Base-by-base conservation (phyloP, 2,797 vertebrate genomes). In the Clarias pachynema region DNA sequence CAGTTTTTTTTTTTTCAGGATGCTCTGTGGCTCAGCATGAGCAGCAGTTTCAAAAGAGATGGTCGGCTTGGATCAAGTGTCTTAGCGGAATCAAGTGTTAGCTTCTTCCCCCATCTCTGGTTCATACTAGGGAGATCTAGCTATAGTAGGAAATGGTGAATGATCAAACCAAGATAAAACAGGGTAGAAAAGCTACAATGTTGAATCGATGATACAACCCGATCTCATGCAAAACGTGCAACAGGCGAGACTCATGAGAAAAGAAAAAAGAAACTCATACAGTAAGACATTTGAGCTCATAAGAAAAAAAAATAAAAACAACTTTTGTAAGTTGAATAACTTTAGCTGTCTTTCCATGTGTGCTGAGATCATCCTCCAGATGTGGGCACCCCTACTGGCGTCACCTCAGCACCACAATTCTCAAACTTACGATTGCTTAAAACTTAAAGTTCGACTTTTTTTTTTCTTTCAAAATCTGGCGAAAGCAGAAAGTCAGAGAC, bases 401-500 rank as follows among this genome's bases (percentile, higher is more conserved):
- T 74, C 70, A 73, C 70, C 70, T 74, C 72, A 74, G 72, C 72
- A 75, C 44, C 6, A 56, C 26, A 75, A 56, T 56, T 8, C 72
- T 56, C 14, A 15, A 44, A 37, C 29, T 24, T 34, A 22, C 4
- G 24, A 22, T 12, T 31, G 8, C 16, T 31, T 26, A 22, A 57
- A n/a, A 2, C 1, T n/a, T 1, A 24, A 40, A 70, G 22, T 56
- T 18, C 6, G 31, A 20, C 0, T 0, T 26, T 31, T 56, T 56
- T 74, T 44, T 65, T 24, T n/a, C 31, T 69, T 69, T 49, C 3
- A 75, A 56, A 57, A 22, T 77, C 29, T 77, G 53, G 4, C 56
- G 7, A 34, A 74, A 74, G 72, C 72, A 59, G 57, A 24, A 14
- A 34, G 20, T 12, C 75, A 59, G 5, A 78, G 26, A 34, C 18